Conservation (phyloP, 2,888 invertebrate genomes). For the Apocheima hispidaria region DNA sequence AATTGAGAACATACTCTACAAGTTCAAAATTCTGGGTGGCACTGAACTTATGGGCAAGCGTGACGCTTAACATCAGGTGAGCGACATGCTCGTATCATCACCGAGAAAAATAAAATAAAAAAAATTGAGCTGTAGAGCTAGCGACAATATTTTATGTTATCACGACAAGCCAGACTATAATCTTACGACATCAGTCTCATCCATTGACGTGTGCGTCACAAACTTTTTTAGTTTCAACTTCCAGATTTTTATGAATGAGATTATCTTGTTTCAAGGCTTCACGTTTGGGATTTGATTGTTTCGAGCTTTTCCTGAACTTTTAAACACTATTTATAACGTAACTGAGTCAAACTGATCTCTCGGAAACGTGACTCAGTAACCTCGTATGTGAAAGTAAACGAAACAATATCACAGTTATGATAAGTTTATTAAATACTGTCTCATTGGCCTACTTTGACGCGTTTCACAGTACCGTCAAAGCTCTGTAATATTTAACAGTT, state of each 20-base stretch:
- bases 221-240: constrained; percentile 12
- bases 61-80: too few relatives aligned
- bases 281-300: constrained; percentile 14
- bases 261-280: constrained; percentile 15
- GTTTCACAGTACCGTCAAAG: constrained; percentile 29
- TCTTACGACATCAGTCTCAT: constrained; percentile 21
- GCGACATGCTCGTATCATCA: too few relatives aligned
- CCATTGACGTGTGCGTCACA: constrained; percentile 21
- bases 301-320: constrained; percentile 8
- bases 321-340: constrained; percentile 17
- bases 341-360: constrained; percentile 24
- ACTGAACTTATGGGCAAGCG: too few relatives aligned
- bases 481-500: constrained; percentile 22
- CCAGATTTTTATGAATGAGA: constrained; percentile 26
- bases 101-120: too few relatives aligned
- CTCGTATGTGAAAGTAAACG: constrained; percentile 23
- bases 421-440: constrained; percentile 28
- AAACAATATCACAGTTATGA: constrained; percentile 21
- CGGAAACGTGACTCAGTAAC: constrained; percentile 25
- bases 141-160: constrained; percentile 10
- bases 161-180: constrained; percentile 15
- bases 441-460: constrained; percentile 22
- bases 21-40: too few relatives aligned
- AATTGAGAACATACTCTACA: not conserved
- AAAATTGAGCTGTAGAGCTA: not conserved